Evolutionary conservation across 2,888 invertebrate genomes (phyloP).

Genomic region (Meiosimyza decipiens): DNA sequence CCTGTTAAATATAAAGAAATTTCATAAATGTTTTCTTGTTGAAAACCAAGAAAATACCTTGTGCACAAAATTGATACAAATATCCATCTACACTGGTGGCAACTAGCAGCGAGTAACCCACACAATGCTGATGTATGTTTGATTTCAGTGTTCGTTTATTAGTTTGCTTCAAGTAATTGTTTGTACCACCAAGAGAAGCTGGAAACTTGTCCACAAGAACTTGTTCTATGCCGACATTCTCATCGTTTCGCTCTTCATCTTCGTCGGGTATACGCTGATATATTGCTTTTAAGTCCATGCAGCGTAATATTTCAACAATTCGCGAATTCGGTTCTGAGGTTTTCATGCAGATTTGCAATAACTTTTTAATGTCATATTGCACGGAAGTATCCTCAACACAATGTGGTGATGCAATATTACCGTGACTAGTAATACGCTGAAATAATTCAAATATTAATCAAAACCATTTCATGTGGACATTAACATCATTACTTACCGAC

Average conservation of each 20-base stretch:
- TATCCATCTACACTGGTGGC: conserved; percentile 75
- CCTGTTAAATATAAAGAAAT: conserved; percentile 46
- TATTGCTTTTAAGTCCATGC: conserved; percentile 64
- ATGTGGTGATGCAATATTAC: conserved; percentile 45
- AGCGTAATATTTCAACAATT: conserved; percentile 63
- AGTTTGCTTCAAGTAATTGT: conserved; percentile 52
- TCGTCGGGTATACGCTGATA: conserved; percentile 56
- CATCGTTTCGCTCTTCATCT: conserved; percentile 51
- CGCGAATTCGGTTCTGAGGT: conserved; percentile 60
- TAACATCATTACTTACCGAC: conserved; percentile 44
- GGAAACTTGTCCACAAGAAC: conserved; percentile 45
- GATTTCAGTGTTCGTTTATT: conserved; percentile 68
- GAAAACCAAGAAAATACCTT: conserved; percentile 52
- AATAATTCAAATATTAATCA: background rate
- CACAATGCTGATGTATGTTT: conserved; percentile 69
- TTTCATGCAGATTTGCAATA: conserved; percentile 62
- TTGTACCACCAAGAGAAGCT: conserved; percentile 49
- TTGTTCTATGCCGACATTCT: conserved; percentile 62
- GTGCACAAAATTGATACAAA: conserved; percentile 75
- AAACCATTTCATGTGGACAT: background rate
- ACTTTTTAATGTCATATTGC: conserved; percentile 62
- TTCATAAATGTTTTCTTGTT: background rate
- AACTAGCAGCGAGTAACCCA: conserved; percentile 67
- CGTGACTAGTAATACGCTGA: conserved; percentile 56
- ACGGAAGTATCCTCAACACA: conserved; percentile 55